phyloP scores from a whole-genome alignment of 2,797 vertebrate genomes.

The Melanogrammus aeglefinus region DNA sequence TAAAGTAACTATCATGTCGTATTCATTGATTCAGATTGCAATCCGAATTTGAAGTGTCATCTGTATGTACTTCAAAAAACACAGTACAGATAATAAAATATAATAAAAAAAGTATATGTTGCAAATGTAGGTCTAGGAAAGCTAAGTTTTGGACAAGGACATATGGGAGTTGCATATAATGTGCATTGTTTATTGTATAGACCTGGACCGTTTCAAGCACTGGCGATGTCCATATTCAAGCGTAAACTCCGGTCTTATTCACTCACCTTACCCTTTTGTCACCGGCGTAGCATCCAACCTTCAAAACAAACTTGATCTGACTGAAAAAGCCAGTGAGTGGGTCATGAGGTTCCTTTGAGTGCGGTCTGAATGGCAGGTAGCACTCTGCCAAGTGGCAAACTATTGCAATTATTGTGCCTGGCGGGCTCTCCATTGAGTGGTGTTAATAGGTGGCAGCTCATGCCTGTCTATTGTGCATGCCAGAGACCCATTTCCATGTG shows the following conservation, averaged over 20 bases:
- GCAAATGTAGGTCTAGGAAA: too few species aligned
- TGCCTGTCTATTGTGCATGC: not conserved
- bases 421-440: not conserved
- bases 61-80: not conserved
- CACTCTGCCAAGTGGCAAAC: slow-evolving; percentile 2
- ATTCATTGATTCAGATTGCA: too few species aligned
- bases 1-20: not conserved
- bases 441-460: not conserved
- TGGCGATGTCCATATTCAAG: not conserved
- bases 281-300: not conserved
- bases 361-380: not conserved
- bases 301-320: not conserved
- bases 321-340: not conserved
- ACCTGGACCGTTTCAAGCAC: not conserved
- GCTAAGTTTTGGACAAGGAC: too few species aligned
- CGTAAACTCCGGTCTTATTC: not conserved
- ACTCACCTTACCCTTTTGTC: not conserved
- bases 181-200: not conserved
- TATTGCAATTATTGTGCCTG: not conserved
- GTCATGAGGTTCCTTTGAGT: not conserved
- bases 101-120: not conserved
- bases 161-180: too few species aligned
- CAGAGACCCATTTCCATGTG: not conserved
- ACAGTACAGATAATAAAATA: not conserved
- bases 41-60: not conserved